Conservation (phyloP, 1,140 invertebrate species). For the Fopius arisanus region DNA sequence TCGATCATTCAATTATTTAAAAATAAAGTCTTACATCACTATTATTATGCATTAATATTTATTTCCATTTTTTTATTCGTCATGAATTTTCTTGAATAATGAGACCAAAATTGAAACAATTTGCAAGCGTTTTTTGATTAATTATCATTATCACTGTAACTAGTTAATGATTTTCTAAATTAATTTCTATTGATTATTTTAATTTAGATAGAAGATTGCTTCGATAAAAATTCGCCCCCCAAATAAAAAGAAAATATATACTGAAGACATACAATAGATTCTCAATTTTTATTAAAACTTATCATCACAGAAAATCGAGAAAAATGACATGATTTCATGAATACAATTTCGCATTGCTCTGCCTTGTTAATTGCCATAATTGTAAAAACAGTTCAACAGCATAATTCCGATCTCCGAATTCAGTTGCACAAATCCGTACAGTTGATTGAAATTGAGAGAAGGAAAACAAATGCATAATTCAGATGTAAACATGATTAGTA, state of each 20-base stretch:
- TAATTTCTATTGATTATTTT: no score
- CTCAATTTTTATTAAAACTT: slow-evolving; percentile 9
- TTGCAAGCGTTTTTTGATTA: no score
- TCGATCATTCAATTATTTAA: not conserved
- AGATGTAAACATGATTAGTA: not conserved
- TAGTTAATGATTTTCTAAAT: no score
- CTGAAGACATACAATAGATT: not conserved
- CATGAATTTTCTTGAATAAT: no score
- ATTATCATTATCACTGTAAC: no score
- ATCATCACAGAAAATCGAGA: slow-evolving; percentile 7
- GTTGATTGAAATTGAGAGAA: not conserved
- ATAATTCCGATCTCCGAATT: not conserved
- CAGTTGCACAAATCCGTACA: not conserved
- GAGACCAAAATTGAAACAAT: no score
- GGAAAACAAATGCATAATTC: not conserved
- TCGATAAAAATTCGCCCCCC: not conserved
- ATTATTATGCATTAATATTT: no score
- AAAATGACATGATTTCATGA: not conserved
- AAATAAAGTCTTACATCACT: no score
- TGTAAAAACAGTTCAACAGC: not conserved
- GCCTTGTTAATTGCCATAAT: not conserved
- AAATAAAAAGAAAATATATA: not conserved
- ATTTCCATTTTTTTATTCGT: no score
- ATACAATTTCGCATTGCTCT: not conserved
- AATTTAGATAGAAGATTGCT: no score